phyloP scores from a whole-genome alignment of 2,888 invertebrate species.

The Minunthozetes semirufus region DNA sequence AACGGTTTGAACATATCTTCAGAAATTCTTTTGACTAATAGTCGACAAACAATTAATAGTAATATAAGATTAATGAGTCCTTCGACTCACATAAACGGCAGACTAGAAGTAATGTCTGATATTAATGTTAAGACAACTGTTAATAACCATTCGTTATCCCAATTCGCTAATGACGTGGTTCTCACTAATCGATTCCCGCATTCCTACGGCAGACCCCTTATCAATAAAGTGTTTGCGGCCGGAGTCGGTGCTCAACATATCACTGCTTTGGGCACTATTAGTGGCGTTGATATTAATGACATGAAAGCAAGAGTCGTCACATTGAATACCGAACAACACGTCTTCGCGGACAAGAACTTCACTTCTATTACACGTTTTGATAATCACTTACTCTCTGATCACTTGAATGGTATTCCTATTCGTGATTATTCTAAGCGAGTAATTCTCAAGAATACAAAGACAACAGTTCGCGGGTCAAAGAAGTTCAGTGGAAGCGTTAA shows the following conservation, averaged over 20 bases:
- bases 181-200: constrained; percentile 3
- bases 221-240: constrained; percentile 27
- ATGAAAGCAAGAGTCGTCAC: constrained; percentile 28
- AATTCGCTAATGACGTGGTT: constrained; percentile 26
- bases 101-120: constrained; percentile 21
- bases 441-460: not conserved
- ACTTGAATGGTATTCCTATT: constrained; percentile 15
- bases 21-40: constrained; percentile 28
- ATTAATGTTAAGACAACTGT: constrained; percentile 24
- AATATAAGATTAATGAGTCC: constrained; percentile 26
- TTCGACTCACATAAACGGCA: constrained; percentile 12
- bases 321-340: not conserved
- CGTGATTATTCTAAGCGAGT: constrained; percentile 5
- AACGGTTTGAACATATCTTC: constrained; percentile 24
- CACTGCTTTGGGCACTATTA: constrained; percentile 6
- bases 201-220: not conserved
- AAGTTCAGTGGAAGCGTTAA: constrained; percentile 17
- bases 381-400: not conserved
- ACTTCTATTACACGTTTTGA: not conserved
- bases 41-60: constrained; percentile 30
- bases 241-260: constrained; percentile 4
- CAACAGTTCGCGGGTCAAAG: constrained; percentile 26
- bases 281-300: constrained; percentile 14
- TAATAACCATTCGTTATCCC: constrained; percentile 28
- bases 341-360: constrained; percentile 16